Percentiles rank a stretch among this genome's conserved stretches.
Evolutionary conservation across 2,797 vertebrate genomes (phyloP).

Genomic region (Eleutherodactylus coqui): DNA sequence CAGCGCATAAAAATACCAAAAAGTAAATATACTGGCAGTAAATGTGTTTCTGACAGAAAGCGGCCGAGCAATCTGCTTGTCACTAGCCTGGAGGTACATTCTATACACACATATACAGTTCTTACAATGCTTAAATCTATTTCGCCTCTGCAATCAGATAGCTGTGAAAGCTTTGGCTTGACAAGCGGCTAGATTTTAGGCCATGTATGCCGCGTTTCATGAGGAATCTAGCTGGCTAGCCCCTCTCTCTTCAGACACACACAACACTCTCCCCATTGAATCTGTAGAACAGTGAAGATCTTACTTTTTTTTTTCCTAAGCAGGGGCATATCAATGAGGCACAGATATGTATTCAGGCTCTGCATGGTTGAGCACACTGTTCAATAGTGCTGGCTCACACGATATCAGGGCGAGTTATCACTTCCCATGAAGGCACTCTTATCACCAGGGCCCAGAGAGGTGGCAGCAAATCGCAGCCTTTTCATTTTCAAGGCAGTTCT

Average conservation of each 20-base stretch:
- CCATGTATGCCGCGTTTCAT: slow-evolving; percentile 82
- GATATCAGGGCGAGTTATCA: slow-evolving; percentile 99
- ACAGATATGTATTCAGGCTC: slow-evolving; percentile 98
- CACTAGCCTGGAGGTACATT: neutral
- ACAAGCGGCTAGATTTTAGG: slow-evolving; percentile 82
- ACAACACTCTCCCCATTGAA: slow-evolving; percentile 81
- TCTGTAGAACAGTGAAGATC: slow-evolving; percentile 86
- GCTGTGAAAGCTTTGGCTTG: slow-evolving; percentile 86
- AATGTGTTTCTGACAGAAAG: neutral
- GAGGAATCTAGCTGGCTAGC: slow-evolving; percentile 81
- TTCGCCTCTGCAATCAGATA: slow-evolving; percentile 81
- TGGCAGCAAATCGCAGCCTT: slow-evolving; percentile 93
- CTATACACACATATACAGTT: neutral
- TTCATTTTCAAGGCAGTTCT: slow-evolving; percentile 95
- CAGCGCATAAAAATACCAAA: neutral
- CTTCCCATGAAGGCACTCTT: slow-evolving; percentile 99
- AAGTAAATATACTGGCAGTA: neutral
- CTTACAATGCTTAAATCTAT: slow-evolving; percentile 50
- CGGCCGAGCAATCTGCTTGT: neutral
- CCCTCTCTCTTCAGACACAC: slow-evolving; percentile 77
- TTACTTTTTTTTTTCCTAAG: slow-evolving; percentile 81
- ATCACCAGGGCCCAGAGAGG: slow-evolving; percentile 99
- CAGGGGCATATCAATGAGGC: slow-evolving; percentile 99
- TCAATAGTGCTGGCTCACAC: slow-evolving; percentile 94
- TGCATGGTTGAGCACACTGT: slow-evolving; percentile 99